Percentiles rank a stretch among this genome's conserved stretches.
Conservation (phyloP, 2,797 vertebrate genomes). For the Eulemur mongoz region DNA sequence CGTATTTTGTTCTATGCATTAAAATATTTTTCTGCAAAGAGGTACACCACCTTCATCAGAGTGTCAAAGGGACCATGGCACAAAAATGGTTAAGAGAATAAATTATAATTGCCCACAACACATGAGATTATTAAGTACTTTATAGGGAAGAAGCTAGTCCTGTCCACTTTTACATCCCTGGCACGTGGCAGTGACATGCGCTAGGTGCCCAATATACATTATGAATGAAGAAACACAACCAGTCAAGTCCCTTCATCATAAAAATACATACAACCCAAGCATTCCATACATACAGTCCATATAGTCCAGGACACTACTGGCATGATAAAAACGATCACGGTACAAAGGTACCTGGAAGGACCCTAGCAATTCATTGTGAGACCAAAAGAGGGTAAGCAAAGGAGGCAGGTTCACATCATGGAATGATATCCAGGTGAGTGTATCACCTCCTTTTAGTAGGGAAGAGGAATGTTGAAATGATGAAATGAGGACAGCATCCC, state of each 20-base stretch:
- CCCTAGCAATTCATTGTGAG: not conserved
- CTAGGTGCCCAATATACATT: not conserved
- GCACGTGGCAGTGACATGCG: not conserved
- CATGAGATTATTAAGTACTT: not conserved
- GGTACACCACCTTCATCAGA: not conserved
- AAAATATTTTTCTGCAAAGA: not conserved
- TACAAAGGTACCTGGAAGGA: not conserved
- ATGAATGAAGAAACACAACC: not conserved
- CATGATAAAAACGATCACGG: accelerated
- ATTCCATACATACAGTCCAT: not conserved
- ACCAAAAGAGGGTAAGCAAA: not conserved
- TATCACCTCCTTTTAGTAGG: not conserved
- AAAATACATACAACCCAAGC: not conserved
- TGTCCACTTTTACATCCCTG: not conserved
- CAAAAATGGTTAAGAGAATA: not conserved
- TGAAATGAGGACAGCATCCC: not conserved
- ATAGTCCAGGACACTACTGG: too few species aligned
- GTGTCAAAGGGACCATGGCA: not conserved
- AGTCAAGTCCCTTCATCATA: not conserved
- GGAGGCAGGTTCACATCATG: not conserved
- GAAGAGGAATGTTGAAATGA: not conserved
- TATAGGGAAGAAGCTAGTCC: not conserved
- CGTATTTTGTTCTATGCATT: not conserved
- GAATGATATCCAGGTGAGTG: not conserved
- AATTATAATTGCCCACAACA: not conserved